These are phyloP conservation scores for Actinernus sp. DNA, from an alignment of 92 coral and sea anemone species.

Conservation along the genomic window DNA sequence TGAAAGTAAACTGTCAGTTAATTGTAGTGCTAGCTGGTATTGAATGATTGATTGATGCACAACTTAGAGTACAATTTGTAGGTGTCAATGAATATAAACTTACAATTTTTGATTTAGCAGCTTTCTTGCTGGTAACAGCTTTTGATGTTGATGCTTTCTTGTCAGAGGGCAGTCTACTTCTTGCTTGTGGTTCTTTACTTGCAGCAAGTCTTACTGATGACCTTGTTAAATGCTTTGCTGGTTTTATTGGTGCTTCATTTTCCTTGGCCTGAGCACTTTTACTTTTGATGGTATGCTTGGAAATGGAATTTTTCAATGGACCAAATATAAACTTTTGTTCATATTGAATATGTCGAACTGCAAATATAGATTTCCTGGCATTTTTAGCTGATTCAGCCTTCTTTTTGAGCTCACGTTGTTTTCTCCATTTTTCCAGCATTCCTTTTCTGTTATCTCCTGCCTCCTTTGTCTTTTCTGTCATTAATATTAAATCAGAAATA, in stretches of 20 bases:
- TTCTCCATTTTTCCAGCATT: slow-evolving; percentile 78
- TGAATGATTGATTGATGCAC: too few relatives aligned
- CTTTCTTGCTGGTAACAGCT: slow-evolving; percentile 5
- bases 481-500: too few relatives aligned
- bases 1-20: too few relatives aligned
- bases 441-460: slow-evolving; percentile 60
- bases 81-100: too few relatives aligned
- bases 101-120: too few relatives aligned
- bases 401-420: slow-evolving; percentile 66
- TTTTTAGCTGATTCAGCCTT: slow-evolving; percentile 45
- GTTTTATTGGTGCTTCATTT: slow-evolving; percentile 6
- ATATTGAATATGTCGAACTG: slow-evolving; percentile 72
- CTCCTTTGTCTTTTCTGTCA: slow-evolving; percentile 1
- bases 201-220: slow-evolving; percentile 71
- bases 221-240: slow-evolving; percentile 54
- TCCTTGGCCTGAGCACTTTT: slow-evolving; percentile 6
- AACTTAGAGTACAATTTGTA: too few relatives aligned
- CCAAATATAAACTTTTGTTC: too few relatives aligned
- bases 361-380: slow-evolving; percentile 67
- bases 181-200: slow-evolving; percentile 20
- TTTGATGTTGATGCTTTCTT: slow-evolving; percentile 37
- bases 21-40: too few relatives aligned
- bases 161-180: not conserved
- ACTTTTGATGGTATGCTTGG: too few relatives aligned
- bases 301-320: too few relatives aligned